Conservation (phyloP, 1,140 invertebrate genomes). For the Apis florea region DNA sequence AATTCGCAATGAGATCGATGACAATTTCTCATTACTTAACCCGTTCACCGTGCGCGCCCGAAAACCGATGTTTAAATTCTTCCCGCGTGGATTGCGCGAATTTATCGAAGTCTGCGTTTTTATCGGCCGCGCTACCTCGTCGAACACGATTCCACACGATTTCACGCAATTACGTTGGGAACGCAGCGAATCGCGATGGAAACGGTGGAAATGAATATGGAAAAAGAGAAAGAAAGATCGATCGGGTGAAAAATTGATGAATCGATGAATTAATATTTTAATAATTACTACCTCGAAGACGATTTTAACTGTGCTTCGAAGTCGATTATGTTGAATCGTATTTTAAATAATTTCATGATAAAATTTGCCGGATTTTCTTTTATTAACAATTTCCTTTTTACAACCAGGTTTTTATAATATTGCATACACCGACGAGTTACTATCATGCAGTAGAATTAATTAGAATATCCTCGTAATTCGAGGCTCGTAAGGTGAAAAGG, state of each 20-base stretch:
- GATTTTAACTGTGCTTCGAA: neutral
- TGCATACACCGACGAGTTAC: too few relatives aligned
- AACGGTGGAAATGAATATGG: neutral
- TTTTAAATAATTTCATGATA: too few relatives aligned
- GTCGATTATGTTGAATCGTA: neutral
- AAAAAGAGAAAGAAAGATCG: too few relatives aligned
- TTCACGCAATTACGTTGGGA: constrained; percentile 4
- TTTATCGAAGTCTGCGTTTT: constrained; percentile 19
- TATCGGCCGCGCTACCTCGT: neutral
- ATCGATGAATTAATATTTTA: neutral
- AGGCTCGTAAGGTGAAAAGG: too few relatives aligned
- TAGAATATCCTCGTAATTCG: too few relatives aligned
- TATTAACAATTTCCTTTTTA: too few relatives aligned
- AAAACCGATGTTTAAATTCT: neutral
- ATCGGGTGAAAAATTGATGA: neutral
- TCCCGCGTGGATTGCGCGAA: neutral
- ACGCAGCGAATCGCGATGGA: neutral
- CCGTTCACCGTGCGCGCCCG: neutral
- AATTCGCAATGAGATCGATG: constrained; percentile 20
- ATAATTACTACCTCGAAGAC: neutral
- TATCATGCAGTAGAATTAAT: too few relatives aligned
- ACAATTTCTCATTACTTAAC: constrained; percentile 12
- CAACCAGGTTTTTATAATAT: too few relatives aligned
- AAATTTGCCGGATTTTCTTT: too few relatives aligned
- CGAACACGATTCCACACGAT: neutral